Percentiles rank a stretch among this genome's conserved stretches.
Conservation (phyloP, 2,113 vertebrate species). For the Cephalopterus ornatus region DNA sequence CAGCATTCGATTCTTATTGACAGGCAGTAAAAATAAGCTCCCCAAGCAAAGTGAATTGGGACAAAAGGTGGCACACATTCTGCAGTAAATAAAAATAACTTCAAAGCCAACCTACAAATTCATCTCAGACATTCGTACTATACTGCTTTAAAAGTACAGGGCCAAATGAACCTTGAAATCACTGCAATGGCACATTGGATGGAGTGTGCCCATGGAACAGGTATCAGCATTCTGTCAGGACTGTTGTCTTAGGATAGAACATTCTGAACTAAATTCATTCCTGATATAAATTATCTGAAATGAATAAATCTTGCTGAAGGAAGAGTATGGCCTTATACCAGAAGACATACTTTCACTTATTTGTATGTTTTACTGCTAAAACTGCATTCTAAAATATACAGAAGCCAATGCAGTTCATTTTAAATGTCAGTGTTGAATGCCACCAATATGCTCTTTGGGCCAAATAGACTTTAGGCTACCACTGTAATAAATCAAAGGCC, state of each 20-base stretch:
- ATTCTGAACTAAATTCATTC: background rate
- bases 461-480: background rate
- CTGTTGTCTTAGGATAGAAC: background rate
- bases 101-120: background rate
- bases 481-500: background rate
- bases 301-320: background rate
- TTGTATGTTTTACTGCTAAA: background rate
- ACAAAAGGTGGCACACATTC: background rate
- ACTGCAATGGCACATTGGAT: background rate
- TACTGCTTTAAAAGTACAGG: background rate
- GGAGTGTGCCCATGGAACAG: background rate
- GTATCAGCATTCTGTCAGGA: background rate
- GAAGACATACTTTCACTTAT: background rate
- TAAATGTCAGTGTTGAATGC: background rate
- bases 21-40: background rate
- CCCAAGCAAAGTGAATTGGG: background rate
- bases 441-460: background rate
- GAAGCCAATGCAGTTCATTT: background rate
- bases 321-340: background rate
- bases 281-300: background rate
- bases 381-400: background rate
- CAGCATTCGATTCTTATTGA: background rate
- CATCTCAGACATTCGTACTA: background rate
- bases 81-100: slow-evolving; percentile 12
- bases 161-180: background rate